Percentiles rank a stretch among this genome's conserved stretches.
phyloP scores from a whole-genome alignment of 2,797 vertebrate species.

The Oryzias dopingdopingensis region DNA sequence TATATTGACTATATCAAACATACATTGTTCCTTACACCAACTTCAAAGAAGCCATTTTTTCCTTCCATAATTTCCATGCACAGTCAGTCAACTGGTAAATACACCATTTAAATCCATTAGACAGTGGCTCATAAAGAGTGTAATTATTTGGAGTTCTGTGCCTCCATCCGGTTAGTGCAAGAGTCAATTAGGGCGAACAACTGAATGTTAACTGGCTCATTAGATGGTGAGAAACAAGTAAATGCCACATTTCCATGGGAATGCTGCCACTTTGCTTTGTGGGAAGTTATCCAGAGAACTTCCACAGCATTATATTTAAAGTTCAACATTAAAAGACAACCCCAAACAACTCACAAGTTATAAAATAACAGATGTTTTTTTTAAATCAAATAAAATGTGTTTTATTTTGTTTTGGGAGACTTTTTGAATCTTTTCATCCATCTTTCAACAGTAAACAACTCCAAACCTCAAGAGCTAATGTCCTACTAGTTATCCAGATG shows the following conservation, averaged over 20 bases:
- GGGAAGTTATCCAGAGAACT: slow-evolving; percentile 11
- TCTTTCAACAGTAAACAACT: too few species aligned
- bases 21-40: not conserved
- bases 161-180: slow-evolving; percentile 70
- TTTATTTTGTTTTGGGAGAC: too few species aligned
- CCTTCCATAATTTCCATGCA: slow-evolving; percentile 39
- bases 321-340: too few species aligned
- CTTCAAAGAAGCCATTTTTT: slow-evolving; percentile 21
- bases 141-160: slow-evolving; percentile 73
- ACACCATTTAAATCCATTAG: slow-evolving; percentile 74
- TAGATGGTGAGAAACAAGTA: slow-evolving; percentile 74
- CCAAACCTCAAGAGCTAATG: too few species aligned
- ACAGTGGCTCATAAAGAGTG: slow-evolving; percentile 69
- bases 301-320: not conserved
- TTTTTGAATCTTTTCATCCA: too few species aligned
- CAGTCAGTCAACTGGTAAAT: slow-evolving; percentile 61
- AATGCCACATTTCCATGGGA: slow-evolving; percentile 78
- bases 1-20: too few species aligned
- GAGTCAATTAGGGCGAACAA: slow-evolving; percentile 79
- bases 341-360: too few species aligned
- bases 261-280: slow-evolving; percentile 22
- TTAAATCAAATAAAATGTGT: too few species aligned
- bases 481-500: too few species aligned
- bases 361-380: too few species aligned
- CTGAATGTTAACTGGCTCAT: slow-evolving; percentile 81